Conservation (phyloP, 2,888 invertebrate species). For the Ceramica pisi region DNA sequence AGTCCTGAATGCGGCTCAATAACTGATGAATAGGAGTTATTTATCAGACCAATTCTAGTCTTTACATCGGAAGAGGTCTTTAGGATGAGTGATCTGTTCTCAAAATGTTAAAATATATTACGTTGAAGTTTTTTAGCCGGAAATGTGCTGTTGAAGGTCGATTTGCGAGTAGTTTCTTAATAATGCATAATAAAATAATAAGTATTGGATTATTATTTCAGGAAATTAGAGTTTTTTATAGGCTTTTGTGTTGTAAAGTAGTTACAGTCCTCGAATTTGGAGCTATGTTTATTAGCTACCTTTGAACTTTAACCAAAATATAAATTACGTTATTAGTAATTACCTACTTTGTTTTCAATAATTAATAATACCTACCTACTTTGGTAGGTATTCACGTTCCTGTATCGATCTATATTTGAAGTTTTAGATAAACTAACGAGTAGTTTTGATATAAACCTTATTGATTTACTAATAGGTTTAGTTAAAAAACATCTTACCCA, state of each 20-base stretch:
- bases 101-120: slow-evolving; percentile 19
- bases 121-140: slow-evolving; percentile 41
- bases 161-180: slow-evolving; percentile 22
- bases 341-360: background rate
- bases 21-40: slow-evolving; percentile 37
- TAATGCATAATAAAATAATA: slow-evolving; percentile 33
- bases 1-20: slow-evolving; percentile 40
- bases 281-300: background rate
- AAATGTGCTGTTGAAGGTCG: slow-evolving; percentile 45
- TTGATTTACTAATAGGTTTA: background rate
- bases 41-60: slow-evolving; percentile 21
- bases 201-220: slow-evolving; percentile 43
- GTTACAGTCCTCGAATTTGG: slow-evolving; percentile 21
- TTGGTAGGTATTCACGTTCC: background rate
- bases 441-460: background rate
- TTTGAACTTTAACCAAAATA: background rate
- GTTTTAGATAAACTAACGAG: too few relatives aligned
- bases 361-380: background rate
- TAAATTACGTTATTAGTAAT: background rate
- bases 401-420: too few relatives aligned
- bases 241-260: slow-evolving; percentile 18
- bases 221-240: slow-evolving; percentile 39
- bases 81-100: slow-evolving; percentile 4
- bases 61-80: slow-evolving; percentile 9
- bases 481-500: background rate